Conservation (phyloP, 2,113 vertebrate species). For the Notarius lentiginosus region DNA sequence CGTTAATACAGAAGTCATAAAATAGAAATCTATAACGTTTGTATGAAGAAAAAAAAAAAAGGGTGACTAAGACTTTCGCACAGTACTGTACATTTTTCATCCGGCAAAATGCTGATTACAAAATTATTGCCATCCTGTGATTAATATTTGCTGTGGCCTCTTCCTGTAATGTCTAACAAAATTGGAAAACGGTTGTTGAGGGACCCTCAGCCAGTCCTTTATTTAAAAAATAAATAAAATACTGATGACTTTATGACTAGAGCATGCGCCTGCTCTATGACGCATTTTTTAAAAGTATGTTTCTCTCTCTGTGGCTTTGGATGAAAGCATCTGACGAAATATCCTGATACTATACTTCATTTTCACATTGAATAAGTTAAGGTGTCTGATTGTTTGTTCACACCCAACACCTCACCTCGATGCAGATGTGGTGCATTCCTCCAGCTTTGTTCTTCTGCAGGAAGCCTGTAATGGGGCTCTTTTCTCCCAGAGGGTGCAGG, state of each 20-base stretch:
- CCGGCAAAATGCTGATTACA: not conserved
- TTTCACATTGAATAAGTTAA: not conserved
- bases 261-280: not conserved
- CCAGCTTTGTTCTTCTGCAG: conserved; percentile 90
- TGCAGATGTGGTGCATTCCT: conserved; percentile 96
- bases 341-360: not conserved
- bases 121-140: not conserved
- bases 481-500: conserved; percentile 87
- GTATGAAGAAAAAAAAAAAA: too few relatives aligned
- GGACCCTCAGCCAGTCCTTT: not conserved
- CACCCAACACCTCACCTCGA: conserved; percentile 80
- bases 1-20: too few relatives aligned
- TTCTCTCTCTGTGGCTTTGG: not conserved
- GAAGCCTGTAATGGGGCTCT: conserved; percentile 89
- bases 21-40: too few relatives aligned
- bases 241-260: not conserved
- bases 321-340: not conserved
- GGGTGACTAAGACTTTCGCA: too few relatives aligned
- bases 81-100: too few relatives aligned
- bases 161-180: not conserved
- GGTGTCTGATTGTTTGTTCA: not conserved
- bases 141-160: not conserved
- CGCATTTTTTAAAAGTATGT: too few relatives aligned
- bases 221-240: not conserved
- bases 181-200: not conserved